These are phyloP conservation scores for Drosophila ercepeae DNA, from an alignment of 1,140 invertebrate genomes.

Conservation along the genomic window DNA sequence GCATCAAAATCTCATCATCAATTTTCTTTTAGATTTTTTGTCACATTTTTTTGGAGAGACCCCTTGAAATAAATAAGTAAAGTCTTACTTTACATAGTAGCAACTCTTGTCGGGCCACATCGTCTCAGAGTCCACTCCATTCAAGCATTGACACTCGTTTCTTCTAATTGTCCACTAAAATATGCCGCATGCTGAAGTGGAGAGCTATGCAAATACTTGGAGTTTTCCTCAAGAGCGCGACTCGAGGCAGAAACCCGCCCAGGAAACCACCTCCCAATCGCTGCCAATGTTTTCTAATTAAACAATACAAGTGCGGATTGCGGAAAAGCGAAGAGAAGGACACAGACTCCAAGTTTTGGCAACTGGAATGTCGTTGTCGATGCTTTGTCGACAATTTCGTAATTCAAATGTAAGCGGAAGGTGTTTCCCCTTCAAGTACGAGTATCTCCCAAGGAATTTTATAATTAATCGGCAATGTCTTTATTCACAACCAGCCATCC, in stretches of 20 bases:
- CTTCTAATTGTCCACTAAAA: conserved; percentile 70
- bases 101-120: not conserved
- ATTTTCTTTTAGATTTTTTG: too few species aligned
- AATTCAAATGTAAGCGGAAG: conserved; percentile 47
- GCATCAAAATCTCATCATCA: too few species aligned
- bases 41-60: too few species aligned
- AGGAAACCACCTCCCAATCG: conserved; percentile 1
- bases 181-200: conserved; percentile 53
- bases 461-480: conserved; percentile 72
- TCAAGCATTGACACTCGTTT: conserved; percentile 26
- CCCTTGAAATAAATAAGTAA: too few species aligned
- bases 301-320: conserved; percentile 59
- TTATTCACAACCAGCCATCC: conserved; percentile 76
- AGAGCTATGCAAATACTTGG: conserved; percentile 74
- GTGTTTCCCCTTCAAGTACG: not conserved
- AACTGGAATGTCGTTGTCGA: conserved; percentile 45
- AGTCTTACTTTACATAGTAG: not conserved
- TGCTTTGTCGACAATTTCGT: conserved; percentile 60
- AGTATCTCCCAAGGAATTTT: conserved; percentile 57
- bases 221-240: conserved; percentile 57
- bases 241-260: conserved; percentile 21
- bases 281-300: conserved; percentile 50
- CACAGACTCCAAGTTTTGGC: conserved; percentile 42
- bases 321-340: conserved; percentile 28
- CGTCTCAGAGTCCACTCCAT: conserved; percentile 2